Percentiles rank a stretch among this genome's conserved stretches.
Evolutionary conservation across 2,113 vertebrate genomes (phyloP).

Genomic region (Uria lomvia): DNA sequence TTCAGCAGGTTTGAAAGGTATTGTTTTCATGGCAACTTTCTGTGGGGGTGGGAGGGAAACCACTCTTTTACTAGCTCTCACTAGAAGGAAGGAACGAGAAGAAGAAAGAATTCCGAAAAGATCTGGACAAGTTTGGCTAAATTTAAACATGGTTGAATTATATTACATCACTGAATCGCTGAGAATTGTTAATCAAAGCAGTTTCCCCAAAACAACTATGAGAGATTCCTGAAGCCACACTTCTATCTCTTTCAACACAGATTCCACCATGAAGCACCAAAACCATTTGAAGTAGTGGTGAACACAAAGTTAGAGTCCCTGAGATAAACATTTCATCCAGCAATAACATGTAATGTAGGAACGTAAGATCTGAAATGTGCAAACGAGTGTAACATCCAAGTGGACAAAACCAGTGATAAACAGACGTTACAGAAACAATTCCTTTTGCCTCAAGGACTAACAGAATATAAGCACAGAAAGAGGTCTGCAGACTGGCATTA

Average conservation of each 20-base stretch:
- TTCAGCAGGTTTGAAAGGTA: conserved; percentile 36
- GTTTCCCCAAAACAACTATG: background rate
- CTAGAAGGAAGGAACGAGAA: background rate
- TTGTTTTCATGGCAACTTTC: background rate
- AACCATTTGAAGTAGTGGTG: background rate
- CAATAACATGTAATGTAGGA: background rate
- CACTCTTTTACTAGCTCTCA: background rate
- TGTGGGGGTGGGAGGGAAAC: background rate
- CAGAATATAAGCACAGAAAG: background rate
- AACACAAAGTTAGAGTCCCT: background rate
- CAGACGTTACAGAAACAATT: background rate
- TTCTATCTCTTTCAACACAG: background rate
- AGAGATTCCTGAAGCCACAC: background rate
- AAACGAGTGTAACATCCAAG: background rate
- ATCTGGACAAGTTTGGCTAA: background rate
- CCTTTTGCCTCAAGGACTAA: background rate
- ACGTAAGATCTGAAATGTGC: fast-evolving
- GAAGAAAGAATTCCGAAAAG: background rate
- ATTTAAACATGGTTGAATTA: background rate
- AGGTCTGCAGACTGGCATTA: background rate
- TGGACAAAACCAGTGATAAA: background rate
- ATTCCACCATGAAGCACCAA: background rate
- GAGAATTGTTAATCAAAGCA: background rate
- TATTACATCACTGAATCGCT: background rate
- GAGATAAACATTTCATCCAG: background rate